These are phyloP conservation scores for Alloplasta piceator DNA, from an alignment of 2,888 invertebrate species.

Conservation along the genomic window DNA sequence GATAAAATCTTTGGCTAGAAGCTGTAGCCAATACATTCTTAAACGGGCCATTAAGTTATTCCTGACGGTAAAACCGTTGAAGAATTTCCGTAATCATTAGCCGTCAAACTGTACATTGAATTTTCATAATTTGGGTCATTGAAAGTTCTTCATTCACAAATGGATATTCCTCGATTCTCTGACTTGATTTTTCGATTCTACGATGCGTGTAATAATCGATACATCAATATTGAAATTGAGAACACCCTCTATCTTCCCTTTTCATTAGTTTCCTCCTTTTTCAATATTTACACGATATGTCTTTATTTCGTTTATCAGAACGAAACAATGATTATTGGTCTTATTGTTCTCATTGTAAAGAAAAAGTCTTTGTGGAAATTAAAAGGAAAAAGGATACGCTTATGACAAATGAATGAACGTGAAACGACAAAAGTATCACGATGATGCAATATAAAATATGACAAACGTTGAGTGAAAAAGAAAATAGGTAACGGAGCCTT, in stretches of 20 bases:
- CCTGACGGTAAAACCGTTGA: too few species aligned
- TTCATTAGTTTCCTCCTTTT: constrained; percentile 16
- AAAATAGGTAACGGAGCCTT: too few species aligned
- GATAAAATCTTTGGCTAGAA: too few species aligned
- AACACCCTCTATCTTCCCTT: constrained; percentile 29
- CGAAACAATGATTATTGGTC: constrained; percentile 35
- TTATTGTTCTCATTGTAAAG: too few species aligned
- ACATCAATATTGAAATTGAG: constrained; percentile 34
- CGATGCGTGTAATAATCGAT: constrained; percentile 50
- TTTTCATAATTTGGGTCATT: not conserved
- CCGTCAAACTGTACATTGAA: not conserved
- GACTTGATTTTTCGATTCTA: constrained; percentile 34
- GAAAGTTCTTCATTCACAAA: not conserved
- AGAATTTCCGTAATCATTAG: too few species aligned
- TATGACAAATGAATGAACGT: constrained; percentile 5
- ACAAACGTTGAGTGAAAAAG: too few species aligned
- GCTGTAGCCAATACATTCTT: too few species aligned
- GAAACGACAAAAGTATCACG: not conserved
- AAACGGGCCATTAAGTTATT: too few species aligned
- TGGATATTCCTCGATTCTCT: constrained; percentile 18
- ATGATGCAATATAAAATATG: too few species aligned
- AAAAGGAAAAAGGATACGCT: constrained; percentile 5
- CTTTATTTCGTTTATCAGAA: constrained; percentile 46
- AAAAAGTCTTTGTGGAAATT: too few species aligned
- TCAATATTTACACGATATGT: too few species aligned